Conservation (phyloP, 2,888 invertebrate species). For the Boloria selene region DNA sequence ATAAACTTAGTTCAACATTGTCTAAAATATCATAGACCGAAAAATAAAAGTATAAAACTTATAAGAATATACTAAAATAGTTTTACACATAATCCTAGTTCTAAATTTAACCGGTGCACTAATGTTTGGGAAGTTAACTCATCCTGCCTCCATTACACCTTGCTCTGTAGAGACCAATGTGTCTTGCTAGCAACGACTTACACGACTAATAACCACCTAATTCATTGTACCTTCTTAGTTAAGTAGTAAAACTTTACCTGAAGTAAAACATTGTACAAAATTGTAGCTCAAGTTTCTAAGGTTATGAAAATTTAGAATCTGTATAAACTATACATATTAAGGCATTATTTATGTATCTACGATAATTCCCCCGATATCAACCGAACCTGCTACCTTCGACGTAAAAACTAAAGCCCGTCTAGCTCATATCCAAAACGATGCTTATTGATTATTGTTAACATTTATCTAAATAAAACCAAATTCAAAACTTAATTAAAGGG, state of each 20-base stretch:
- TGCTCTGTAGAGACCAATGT: constrained; percentile 33
- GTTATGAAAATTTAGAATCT: too few relatives aligned
- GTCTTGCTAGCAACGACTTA: constrained; percentile 34
- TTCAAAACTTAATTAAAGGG: too few relatives aligned
- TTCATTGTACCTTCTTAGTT: constrained; percentile 31
- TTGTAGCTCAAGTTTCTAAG: neutral
- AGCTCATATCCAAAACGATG: neutral
- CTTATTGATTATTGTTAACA: neutral
- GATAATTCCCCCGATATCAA: too few relatives aligned
- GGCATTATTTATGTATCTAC: too few relatives aligned
- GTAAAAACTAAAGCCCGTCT: too few relatives aligned
- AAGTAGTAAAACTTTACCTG: constrained; percentile 23
- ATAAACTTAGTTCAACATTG: too few relatives aligned
- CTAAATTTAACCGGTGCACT: constrained; percentile 11
- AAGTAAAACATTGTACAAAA: constrained; percentile 2
- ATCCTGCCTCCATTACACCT: constrained; percentile 34
- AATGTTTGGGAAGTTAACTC: constrained; percentile 31
- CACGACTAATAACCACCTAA: constrained; percentile 36
- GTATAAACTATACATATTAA: too few relatives aligned
- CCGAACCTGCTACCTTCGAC: too few relatives aligned
- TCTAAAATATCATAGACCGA: too few relatives aligned
- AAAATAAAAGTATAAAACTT: too few relatives aligned
- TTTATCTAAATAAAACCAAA: neutral
- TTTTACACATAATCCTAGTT: too few relatives aligned
- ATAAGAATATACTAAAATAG: too few relatives aligned